These are phyloP conservation scores for Alfaro cultratus DNA, from an alignment of 2,797 vertebrate genomes.

Conservation along the genomic window DNA sequence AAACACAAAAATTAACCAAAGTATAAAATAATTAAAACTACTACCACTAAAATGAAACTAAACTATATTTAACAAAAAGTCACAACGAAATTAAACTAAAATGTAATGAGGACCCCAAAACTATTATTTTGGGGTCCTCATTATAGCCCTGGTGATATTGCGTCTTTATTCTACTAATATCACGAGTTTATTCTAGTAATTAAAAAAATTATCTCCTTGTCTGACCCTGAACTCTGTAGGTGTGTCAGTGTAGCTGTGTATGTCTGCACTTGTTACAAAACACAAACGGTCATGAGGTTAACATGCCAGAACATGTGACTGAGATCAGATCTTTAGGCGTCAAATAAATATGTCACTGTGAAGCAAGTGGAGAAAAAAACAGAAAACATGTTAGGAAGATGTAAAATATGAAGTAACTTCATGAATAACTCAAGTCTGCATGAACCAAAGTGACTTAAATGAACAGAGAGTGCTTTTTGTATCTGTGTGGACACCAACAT, in stretches of 20 bases:
- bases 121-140: too few species aligned
- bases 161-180: too few species aligned
- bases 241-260: not conserved
- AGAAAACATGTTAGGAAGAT: not conserved
- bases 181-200: too few species aligned
- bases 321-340: not conserved
- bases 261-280: conserved; percentile 6
- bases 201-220: too few species aligned
- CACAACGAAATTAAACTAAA: too few species aligned
- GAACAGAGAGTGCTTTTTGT: not conserved
- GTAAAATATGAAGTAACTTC: not conserved
- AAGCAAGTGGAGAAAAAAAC: not conserved
- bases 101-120: too few species aligned
- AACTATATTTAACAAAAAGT: too few species aligned
- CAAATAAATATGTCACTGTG: not conserved
- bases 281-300: conserved; percentile 32
- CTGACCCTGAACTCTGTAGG: not conserved
- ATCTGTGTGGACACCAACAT: not conserved
- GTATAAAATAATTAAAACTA: too few species aligned
- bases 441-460: not conserved
- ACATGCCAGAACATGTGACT: conserved; percentile 3
- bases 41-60: too few species aligned
- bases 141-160: too few species aligned
- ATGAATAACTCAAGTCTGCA: not conserved
- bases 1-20: too few species aligned